phyloP scores from a whole-genome alignment of 2,113 vertebrate genomes.

The Malurus elegans region DNA sequence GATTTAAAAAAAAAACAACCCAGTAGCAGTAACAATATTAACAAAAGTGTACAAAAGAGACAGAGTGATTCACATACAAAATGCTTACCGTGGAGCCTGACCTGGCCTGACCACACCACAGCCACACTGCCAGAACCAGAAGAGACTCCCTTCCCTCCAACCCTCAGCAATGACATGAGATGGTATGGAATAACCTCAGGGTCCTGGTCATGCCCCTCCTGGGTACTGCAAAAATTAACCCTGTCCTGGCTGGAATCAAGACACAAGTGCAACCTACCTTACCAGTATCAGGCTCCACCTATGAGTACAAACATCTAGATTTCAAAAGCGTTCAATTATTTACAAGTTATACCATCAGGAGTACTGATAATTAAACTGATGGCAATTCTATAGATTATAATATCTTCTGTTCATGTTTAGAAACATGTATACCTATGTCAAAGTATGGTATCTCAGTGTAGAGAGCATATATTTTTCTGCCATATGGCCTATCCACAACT shows the following conservation, averaged over 20 bases:
- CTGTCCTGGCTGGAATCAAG: not conserved
- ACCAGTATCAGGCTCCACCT: not conserved
- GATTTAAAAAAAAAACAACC: not conserved
- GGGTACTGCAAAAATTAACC: not conserved
- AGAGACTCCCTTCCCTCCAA: not conserved
- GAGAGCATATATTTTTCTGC: not conserved
- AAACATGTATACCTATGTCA: not conserved
- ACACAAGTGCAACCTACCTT: not conserved
- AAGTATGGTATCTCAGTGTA: not conserved
- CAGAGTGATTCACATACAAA: not conserved
- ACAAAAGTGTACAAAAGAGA: not conserved
- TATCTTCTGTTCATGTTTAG: not conserved
- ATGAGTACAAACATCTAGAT: not conserved
- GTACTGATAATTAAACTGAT: not conserved
- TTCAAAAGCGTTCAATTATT: not conserved
- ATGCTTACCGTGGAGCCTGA: not conserved
- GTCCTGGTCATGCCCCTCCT: not conserved
- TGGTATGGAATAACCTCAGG: not conserved
- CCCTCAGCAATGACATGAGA: not conserved
- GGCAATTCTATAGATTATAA: not conserved
- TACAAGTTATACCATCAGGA: not conserved
- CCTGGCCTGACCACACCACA: not conserved
- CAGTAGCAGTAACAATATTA: not conserved
- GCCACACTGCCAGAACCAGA: not conserved
- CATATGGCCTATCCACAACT: not conserved